Conservation (phyloP, 2,797 vertebrate species). For the Phylloscopus collybita region DNA sequence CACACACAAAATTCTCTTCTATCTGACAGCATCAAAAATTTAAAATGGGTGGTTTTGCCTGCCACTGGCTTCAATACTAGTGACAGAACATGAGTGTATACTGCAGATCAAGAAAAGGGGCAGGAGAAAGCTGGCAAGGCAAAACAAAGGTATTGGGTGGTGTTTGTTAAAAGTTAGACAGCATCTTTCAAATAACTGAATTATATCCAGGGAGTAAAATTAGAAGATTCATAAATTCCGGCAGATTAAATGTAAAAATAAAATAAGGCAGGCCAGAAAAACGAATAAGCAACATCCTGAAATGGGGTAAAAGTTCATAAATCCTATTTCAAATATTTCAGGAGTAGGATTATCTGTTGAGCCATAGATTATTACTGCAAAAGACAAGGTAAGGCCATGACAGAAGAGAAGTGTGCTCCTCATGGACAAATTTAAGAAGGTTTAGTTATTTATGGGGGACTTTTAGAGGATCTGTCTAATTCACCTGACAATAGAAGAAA, state of each 20-base stretch:
- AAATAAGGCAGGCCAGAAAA: background rate
- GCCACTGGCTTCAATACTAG: background rate
- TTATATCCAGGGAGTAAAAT: background rate
- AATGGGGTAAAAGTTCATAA: background rate
- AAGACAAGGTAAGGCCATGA: background rate
- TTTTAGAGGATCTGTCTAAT: background rate
- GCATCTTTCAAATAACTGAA: conserved; percentile 5
- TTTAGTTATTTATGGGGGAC: background rate
- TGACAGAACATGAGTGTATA: background rate
- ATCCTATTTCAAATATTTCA: background rate
- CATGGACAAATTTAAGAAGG: background rate
- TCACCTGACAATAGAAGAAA: background rate
- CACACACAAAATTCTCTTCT: background rate
- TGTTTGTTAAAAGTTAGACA: background rate
- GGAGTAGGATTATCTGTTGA: background rate
- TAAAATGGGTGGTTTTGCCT: background rate
- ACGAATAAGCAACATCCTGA: background rate
- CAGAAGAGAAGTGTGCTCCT: background rate
- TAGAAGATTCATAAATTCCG: background rate
- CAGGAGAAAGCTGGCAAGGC: background rate
- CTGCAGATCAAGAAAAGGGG: background rate
- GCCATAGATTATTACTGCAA: background rate
- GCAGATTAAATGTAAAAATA: conserved; percentile 10
- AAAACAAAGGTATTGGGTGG: background rate
- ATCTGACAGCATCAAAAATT: background rate